Evolutionary conservation across 1,140 invertebrate species (phyloP).

Genomic region (Nautilus pompilius): DNA sequence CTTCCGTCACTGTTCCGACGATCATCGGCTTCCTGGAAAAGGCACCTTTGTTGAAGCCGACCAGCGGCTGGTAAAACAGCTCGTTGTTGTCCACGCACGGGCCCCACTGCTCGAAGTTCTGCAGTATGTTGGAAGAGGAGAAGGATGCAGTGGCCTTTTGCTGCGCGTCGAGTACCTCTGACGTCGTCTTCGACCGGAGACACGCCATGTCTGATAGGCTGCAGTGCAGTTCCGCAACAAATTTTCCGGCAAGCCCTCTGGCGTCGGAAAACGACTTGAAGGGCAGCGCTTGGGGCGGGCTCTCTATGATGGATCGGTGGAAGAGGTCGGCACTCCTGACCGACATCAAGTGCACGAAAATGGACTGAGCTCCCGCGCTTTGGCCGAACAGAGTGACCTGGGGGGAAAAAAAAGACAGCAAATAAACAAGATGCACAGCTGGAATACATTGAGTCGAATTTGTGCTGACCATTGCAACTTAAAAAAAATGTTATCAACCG

Average conservation of each 20-base stretch:
- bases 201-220: slow-evolving; percentile 18
- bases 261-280: slow-evolving; percentile 24
- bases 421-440: neutral
- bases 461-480: too few species aligned
- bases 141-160: slow-evolving; percentile 14
- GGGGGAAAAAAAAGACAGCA: neutral
- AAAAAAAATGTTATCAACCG: too few species aligned
- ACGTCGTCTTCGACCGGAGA: slow-evolving; percentile 17
- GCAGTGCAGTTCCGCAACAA: slow-evolving; percentile 12
- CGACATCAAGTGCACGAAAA: slow-evolving; percentile 22
- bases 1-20: slow-evolving; percentile 24
- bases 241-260: slow-evolving; percentile 10
- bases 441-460: neutral
- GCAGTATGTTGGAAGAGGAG: slow-evolving; percentile 26
- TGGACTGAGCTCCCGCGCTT: slow-evolving; percentile 35
- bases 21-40: slow-evolving; percentile 21
- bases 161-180: slow-evolving; percentile 21
- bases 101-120: slow-evolving; percentile 31
- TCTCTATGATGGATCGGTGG: slow-evolving; percentile 23
- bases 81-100: slow-evolving; percentile 27
- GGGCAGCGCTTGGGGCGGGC: slow-evolving; percentile 27
- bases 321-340: slow-evolving; percentile 13
- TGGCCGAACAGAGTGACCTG: slow-evolving; percentile 39
- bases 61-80: slow-evolving; percentile 16
- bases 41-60: slow-evolving; percentile 8